Evolutionary conservation across 2,888 invertebrate species (phyloP), one percentile per base, ranked within the genome.

Genomic region (Temnothorax rugatulus): DNA sequence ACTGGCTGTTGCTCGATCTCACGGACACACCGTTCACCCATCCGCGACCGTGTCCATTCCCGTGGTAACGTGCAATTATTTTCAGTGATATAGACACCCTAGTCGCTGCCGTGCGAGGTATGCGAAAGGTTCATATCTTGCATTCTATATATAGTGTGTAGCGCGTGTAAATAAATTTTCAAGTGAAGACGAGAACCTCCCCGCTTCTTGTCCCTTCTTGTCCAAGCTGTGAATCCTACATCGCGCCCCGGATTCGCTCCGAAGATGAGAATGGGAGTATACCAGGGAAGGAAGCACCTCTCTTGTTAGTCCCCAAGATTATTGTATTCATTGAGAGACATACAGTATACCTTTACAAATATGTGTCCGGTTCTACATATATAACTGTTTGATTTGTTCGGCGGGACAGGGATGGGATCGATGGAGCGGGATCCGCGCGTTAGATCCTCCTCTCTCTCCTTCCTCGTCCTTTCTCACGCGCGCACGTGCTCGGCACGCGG

Each of bases 311-410:
- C 77, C 50, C 69, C 85, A 77, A 85, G 83, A 85, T 84, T 85
- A 57, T 89, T 89, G 86, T 87, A 86, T 90, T 88, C 84, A 86
- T 84, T 83, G 89, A 64, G 64, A 64, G 64, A 90, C 89, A 87
- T 86, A 91, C 89, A 91, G 90, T 90, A 90, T 88, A 90, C 90
- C 82, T 90, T 91, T 91, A 91, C 90, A 91, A 91, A 91, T 88
- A 90, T 86, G 75, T 77, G 84, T 85, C 87, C 86, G 75, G 64
- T 88, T 87, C 73, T 88, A 86, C 82, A 82, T 77, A 83, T 74
- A 64, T 61, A 61, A 34, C n/a, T 21, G 59, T 38, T 47, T 57
- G 21, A 54, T 21, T 25, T 69, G 75, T 68, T 44, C 47, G 68
- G 59, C 76, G 38, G 47, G 47, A 68, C 29, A 52, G 41, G 21